phyloP scores from a whole-genome alignment of 2,888 invertebrate species.

The Trachelus stipa region DNA sequence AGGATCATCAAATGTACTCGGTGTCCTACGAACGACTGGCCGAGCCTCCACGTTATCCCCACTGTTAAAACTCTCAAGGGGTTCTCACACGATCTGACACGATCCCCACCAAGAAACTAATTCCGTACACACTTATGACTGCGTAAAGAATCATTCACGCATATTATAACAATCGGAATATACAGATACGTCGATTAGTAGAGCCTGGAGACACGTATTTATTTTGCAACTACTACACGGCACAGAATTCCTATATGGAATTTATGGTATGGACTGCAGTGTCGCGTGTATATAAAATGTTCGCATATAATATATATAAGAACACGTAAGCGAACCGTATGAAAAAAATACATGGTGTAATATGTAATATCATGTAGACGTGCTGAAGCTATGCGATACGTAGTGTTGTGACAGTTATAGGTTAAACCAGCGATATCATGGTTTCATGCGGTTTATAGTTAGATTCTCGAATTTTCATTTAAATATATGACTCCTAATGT shows the following conservation, averaged over 20 bases:
- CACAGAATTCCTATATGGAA: not conserved
- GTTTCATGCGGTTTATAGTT: not conserved
- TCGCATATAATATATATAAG: too few species aligned
- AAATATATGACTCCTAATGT: not conserved
- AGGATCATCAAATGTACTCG: slow-evolving; percentile 41
- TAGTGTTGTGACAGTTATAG: not conserved
- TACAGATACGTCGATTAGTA: not conserved
- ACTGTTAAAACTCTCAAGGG: slow-evolving; percentile 36
- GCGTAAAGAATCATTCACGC: not conserved
- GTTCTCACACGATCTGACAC: slow-evolving; percentile 23
- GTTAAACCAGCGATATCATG: not conserved
- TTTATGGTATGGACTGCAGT: not conserved
- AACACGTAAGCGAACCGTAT: too few species aligned
- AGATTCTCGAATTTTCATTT: not conserved
- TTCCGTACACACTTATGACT: not conserved
- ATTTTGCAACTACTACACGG: not conserved
- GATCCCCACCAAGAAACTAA: not conserved
- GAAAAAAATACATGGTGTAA: too few species aligned
- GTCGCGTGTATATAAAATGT: not conserved
- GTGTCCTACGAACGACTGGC: slow-evolving; percentile 42
- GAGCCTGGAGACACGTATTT: not conserved
- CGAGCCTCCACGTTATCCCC: slow-evolving; percentile 49
- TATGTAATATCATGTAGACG: not conserved
- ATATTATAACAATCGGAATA: not conserved
- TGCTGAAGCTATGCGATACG: not conserved